A percentile compares a stretch with the other conserved stretches of the same genome.
phyloP scores from a whole-genome alignment of 1,140 invertebrate genomes.

The Cotesia vestalis region DNA sequence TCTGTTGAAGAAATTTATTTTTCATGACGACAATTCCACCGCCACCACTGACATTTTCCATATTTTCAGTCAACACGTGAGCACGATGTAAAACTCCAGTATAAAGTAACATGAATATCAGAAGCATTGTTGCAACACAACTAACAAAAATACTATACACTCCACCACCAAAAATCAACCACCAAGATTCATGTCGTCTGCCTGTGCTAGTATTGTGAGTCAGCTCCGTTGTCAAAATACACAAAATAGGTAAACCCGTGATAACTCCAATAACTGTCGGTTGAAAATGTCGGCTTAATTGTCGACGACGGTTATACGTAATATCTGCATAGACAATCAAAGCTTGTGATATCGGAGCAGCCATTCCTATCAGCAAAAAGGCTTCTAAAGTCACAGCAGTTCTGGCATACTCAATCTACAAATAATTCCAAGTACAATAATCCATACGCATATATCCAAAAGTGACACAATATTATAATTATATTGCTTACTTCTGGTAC shows the following conservation, averaged over 20 bases:
- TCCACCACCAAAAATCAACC: slow-evolving; percentile 67
- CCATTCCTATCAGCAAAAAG: slow-evolving; percentile 67
- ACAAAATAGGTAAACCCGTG: slow-evolving; percentile 68
- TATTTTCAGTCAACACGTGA: slow-evolving; percentile 58
- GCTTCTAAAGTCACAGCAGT: slow-evolving; percentile 65
- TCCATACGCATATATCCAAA: no score
- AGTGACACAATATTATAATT: neutral
- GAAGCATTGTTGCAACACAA: slow-evolving; percentile 65
- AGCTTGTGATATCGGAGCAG: slow-evolving; percentile 69
- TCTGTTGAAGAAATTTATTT: slow-evolving; percentile 57
- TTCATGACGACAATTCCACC: slow-evolving; percentile 52
- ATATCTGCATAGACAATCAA: slow-evolving; percentile 69
- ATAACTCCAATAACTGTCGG: slow-evolving; percentile 70
- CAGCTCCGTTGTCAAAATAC: slow-evolving; percentile 68
- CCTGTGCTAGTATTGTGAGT: slow-evolving; percentile 66
- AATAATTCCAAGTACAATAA: slow-evolving; percentile 29
- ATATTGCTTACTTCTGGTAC: slow-evolving; percentile 64
- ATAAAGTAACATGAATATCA: slow-evolving; percentile 67
- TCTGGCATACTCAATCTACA: slow-evolving; percentile 60
- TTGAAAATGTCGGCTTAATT: slow-evolving; percentile 63
- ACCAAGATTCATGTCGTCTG: slow-evolving; percentile 68
- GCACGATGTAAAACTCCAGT: slow-evolving; percentile 65
- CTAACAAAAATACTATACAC: slow-evolving; percentile 69
- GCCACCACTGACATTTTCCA: neutral
- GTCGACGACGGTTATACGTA: slow-evolving; percentile 59